phyloP scores from a whole-genome alignment of 1,140 invertebrate species.

The Drosophila jambulina region DNA sequence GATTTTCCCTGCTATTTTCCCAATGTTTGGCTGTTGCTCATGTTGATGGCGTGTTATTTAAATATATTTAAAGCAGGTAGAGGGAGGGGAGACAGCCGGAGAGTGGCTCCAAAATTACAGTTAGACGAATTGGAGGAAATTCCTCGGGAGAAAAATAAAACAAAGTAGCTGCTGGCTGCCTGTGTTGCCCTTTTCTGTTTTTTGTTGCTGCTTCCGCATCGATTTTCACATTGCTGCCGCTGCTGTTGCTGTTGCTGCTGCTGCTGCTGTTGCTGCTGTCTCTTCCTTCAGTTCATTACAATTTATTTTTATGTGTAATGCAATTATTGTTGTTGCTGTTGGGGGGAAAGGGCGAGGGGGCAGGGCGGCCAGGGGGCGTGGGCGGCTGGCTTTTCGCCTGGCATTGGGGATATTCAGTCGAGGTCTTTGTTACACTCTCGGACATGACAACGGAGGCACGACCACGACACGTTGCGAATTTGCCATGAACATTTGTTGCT shows the following conservation, averaged over 20 bases:
- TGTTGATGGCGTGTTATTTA: slow-evolving; percentile 57
- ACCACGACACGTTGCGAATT: slow-evolving; percentile 83
- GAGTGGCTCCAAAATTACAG: slow-evolving; percentile 39
- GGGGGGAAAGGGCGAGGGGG: slow-evolving; percentile 39
- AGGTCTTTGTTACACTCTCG: slow-evolving; percentile 82
- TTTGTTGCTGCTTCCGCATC: slow-evolving; percentile 77
- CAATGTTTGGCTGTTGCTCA: slow-evolving; percentile 41
- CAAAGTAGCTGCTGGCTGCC: slow-evolving; percentile 53
- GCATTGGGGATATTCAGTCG: slow-evolving; percentile 47
- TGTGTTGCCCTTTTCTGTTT: slow-evolving; percentile 46
- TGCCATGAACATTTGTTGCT: slow-evolving; percentile 72
- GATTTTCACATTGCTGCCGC: slow-evolving; percentile 73
- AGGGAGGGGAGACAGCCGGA: neutral
- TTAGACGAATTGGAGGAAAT: slow-evolving; percentile 53
- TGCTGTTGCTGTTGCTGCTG: slow-evolving; percentile 15
- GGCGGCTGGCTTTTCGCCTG: slow-evolving; percentile 10
- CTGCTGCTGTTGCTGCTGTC: slow-evolving; percentile 31
- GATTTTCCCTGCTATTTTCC: slow-evolving; percentile 2
- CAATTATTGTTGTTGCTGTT: slow-evolving; percentile 72
- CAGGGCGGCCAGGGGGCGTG: neutral
- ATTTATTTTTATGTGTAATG: slow-evolving; percentile 84
- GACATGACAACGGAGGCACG: slow-evolving; percentile 81
- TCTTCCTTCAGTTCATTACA: slow-evolving; percentile 81
- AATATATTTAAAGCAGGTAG: slow-evolving; percentile 59
- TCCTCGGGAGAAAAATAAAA: slow-evolving; percentile 35